Evolutionary conservation across 2,113 vertebrate genomes (phyloP).

Genomic region (Neogale vison): DNA sequence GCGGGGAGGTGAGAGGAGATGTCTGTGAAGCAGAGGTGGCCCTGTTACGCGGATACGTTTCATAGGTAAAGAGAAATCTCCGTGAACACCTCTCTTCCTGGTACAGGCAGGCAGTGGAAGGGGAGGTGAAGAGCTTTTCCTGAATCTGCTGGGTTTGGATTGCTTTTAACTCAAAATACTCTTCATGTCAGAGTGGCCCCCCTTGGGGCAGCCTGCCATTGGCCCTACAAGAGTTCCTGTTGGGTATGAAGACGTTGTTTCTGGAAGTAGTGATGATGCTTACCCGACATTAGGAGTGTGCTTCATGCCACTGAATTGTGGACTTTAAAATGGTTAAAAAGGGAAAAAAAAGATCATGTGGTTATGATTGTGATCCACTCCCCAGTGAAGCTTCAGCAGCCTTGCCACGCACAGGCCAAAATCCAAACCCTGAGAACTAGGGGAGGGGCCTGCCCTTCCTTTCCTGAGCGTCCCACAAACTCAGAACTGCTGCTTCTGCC

Average conservation of each 20-base stretch:
- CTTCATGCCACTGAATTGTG: neutral
- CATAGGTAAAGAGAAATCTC: neutral
- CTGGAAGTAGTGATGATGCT: neutral
- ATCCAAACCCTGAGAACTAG: neutral
- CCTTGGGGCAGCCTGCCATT: neutral
- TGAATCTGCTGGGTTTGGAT: neutral
- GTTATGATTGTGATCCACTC: neutral
- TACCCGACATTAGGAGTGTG: neutral
- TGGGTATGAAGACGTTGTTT: neutral
- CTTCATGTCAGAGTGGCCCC: neutral
- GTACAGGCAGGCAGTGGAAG: neutral
- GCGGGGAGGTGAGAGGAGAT: neutral
- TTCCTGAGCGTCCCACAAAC: neutral
- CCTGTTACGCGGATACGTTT: neutral
- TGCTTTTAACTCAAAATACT: neutral
- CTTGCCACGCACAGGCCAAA: fast-evolving
- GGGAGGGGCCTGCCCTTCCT: fast-evolving
- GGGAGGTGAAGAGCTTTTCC: neutral
- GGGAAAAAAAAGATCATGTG: neutral
- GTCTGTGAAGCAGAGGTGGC: neutral
- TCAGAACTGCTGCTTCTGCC: neutral
- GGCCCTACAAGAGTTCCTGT: neutral
- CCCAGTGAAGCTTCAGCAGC: neutral
- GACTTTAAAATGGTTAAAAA: neutral
- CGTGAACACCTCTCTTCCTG: neutral